Conservation (phyloP, 2,113 vertebrate species). For the Trinectes maculatus region DNA sequence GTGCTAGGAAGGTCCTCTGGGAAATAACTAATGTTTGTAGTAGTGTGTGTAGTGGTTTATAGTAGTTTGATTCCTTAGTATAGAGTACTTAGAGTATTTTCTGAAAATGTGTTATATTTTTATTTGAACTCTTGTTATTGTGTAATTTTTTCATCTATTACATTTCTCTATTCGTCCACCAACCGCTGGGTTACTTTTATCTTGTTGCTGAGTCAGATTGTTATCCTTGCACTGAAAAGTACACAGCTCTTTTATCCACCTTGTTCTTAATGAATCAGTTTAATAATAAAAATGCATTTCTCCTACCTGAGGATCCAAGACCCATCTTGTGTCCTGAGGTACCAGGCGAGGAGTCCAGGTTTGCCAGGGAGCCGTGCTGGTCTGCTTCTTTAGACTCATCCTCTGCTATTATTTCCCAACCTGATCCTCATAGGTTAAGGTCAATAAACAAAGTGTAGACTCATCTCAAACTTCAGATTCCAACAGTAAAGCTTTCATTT, state of each 20-base stretch:
- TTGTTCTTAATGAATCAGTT: not conserved
- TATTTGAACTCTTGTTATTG: too few species aligned
- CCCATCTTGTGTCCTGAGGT: constrained; percentile 85
- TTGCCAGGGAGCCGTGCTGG: constrained; percentile 84
- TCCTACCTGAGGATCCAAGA: constrained; percentile 85
- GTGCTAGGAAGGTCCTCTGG: not conserved
- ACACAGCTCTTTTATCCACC: too few species aligned
- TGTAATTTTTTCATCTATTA: too few species aligned
- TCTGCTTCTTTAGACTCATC: constrained; percentile 91
- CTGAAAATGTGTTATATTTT: too few species aligned
- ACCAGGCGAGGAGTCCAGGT: constrained; percentile 86
- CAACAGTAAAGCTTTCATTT: not conserved
- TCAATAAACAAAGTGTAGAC: constrained; percentile 36
- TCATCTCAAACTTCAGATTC: not conserved
- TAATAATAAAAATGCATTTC: not conserved
- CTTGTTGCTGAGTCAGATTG: too few species aligned
- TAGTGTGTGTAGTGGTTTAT: too few species aligned
- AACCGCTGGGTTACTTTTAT: too few species aligned
- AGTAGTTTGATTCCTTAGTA: too few species aligned
- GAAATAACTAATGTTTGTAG: too few species aligned
- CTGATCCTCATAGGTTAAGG: constrained; percentile 85
- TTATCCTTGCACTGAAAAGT: too few species aligned
- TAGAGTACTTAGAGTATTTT: too few species aligned
- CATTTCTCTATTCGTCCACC: too few species aligned
- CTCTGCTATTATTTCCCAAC: constrained; percentile 93